Evolutionary conservation across 1,140 invertebrate species (phyloP).

Genomic region (Ceratina calcarata): DNA sequence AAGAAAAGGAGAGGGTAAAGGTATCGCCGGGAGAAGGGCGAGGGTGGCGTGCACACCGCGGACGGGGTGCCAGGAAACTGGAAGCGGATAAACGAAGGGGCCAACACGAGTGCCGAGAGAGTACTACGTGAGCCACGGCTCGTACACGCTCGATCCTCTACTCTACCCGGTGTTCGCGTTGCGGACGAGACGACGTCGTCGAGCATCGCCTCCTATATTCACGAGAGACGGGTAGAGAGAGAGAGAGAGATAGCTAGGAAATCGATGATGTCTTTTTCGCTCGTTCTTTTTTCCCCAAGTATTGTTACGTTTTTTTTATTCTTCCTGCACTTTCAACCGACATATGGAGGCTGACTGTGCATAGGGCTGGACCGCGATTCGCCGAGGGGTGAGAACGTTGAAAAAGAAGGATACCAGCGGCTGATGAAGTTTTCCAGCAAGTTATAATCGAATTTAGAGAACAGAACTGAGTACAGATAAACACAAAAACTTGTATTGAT

Average conservation of each 20-base stretch:
- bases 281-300: neutral
- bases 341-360: conserved; percentile 34
- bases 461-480: too few relatives aligned
- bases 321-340: neutral
- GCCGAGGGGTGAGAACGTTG: neutral
- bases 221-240: neutral
- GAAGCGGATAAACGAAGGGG: conserved; percentile 57
- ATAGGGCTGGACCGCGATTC: neutral
- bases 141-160: conserved; percentile 39
- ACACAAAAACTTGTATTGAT: too few relatives aligned
- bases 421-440: neutral
- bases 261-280: conserved; percentile 28
- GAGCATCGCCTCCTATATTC: neutral
- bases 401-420: neutral
- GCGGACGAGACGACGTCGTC: neutral
- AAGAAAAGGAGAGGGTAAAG: conserved; percentile 47
- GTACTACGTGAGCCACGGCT: conserved; percentile 56
- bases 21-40: conserved; percentile 17
- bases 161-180: conserved; percentile 55
- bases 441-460: too few relatives aligned
- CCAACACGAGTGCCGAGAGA: conserved; percentile 61
- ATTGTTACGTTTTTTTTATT: conserved; percentile 24
- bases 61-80: conserved; percentile 55
- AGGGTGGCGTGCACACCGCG: conserved; percentile 41
- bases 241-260: neutral